Conservation (phyloP, 2,888 invertebrate genomes). For the Drosophila borborema region DNA sequence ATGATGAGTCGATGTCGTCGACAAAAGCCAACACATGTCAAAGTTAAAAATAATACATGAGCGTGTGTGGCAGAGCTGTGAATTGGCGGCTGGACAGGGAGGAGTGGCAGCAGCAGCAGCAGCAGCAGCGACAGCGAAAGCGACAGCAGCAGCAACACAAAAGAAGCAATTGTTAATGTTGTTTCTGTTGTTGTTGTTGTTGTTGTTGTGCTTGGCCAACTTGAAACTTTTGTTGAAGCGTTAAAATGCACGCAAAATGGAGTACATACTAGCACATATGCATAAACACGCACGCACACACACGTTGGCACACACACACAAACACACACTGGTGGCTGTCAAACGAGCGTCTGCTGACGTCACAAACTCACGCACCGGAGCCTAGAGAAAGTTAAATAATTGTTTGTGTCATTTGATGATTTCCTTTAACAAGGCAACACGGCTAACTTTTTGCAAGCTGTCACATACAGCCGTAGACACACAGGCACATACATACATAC, state of each 20-base stretch:
- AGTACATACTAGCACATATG: constrained; percentile 16
- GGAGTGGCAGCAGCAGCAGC: background rate
- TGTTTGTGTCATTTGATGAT: constrained; percentile 81
- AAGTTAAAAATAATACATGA: constrained; percentile 75
- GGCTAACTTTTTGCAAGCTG: constrained; percentile 61
- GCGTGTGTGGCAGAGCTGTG: constrained; percentile 11
- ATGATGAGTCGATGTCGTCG: constrained; percentile 73
- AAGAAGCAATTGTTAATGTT: constrained; percentile 50
- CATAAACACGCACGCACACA: constrained; percentile 8
- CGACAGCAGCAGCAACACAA: constrained; percentile 20
- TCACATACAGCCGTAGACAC: constrained; percentile 39
- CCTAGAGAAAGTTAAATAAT: constrained; percentile 78
- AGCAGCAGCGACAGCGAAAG: background rate
- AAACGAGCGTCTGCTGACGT: constrained; percentile 60
- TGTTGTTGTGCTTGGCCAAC: constrained; percentile 49
- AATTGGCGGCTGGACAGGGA: constrained; percentile 24
- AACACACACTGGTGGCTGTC: constrained; percentile 50
- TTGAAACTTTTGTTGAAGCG: constrained; percentile 63
- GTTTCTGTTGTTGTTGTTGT: constrained; percentile 38
- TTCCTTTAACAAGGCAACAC: constrained; percentile 71
- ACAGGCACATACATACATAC: constrained; percentile 9
- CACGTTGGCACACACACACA: background rate
- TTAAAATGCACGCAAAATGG: constrained; percentile 55
- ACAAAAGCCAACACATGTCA: constrained; percentile 76
- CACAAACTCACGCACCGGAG: constrained; percentile 69